These are phyloP conservation scores for Epizoanthus fatuus DNA, from an alignment of 92 coral and sea anemone genomes.

Conservation along the genomic window DNA sequence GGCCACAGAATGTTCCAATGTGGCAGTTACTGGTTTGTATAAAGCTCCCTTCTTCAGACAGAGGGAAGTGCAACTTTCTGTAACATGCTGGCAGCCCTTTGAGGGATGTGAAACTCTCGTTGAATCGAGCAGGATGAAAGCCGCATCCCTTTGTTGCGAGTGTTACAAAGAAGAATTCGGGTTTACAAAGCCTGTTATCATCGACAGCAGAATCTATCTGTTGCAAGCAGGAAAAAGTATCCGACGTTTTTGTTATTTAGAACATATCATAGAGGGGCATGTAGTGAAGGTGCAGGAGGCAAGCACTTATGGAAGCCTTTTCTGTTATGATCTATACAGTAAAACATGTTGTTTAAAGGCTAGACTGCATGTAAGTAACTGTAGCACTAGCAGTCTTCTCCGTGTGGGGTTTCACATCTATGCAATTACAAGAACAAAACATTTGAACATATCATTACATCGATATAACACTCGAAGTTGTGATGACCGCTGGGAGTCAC, in stretches of 20 bases:
- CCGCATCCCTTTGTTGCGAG: not conserved
- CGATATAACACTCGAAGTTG: conserved; percentile 24
- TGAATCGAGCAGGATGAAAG: not conserved
- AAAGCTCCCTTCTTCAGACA: not conserved
- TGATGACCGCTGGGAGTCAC: conserved; percentile 1
- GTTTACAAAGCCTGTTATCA: not conserved
- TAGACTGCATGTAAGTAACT: no score
- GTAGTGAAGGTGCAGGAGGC: no score
- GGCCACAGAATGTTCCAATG: conserved; percentile 7
- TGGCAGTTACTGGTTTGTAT: not conserved
- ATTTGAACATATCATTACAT: conserved; percentile 9
- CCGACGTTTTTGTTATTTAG: no score
- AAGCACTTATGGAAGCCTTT: no score
- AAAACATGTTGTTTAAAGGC: no score
- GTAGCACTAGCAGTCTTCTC: no score
- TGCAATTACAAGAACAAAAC: not conserved
- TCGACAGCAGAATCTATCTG: conserved; percentile 1
- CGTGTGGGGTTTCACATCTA: no score
- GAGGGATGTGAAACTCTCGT: not conserved
- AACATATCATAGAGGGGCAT: no score
- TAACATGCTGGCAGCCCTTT: conserved; percentile 16
- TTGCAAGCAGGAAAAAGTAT: not conserved
- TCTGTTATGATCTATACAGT: no score
- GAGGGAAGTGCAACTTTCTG: not conserved
- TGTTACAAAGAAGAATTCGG: not conserved